Evolutionary conservation across 2,797 vertebrate species (phyloP).

Genomic region (Enteromius fasciolatus): DNA sequence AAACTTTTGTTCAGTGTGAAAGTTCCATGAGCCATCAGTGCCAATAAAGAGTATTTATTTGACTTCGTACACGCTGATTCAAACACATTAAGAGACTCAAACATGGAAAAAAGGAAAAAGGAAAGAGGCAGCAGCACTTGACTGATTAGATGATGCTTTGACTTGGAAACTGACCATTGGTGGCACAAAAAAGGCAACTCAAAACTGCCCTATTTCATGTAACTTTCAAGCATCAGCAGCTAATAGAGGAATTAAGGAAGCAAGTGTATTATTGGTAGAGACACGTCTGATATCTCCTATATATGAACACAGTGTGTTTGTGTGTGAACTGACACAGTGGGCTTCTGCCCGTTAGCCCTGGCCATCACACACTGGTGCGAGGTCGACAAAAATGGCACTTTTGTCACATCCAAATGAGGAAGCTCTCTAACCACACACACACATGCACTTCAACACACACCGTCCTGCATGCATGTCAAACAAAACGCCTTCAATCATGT

Average conservation of each 20-base stretch:
- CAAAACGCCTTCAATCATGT: background rate
- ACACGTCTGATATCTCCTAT: background rate
- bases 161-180: conserved; percentile 3
- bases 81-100: background rate
- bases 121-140: background rate
- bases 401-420: conserved; percentile 70
- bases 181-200: conserved; percentile 5
- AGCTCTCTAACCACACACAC: conserved; percentile 65
- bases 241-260: conserved; percentile 43
- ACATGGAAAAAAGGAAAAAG: background rate
- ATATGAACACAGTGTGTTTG: conserved; percentile 21
- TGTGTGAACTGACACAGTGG: background rate
- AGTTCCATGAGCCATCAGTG: background rate
- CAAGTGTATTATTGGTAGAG: conserved; percentile 12
- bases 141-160: background rate
- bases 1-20: background rate
- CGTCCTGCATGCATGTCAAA: background rate
- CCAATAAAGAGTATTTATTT: background rate
- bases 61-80: background rate
- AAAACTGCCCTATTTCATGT: background rate
- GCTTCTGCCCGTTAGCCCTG: conserved; percentile 49
- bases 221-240: conserved; percentile 17
- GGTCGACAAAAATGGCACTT: conserved; percentile 66
- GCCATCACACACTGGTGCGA: conserved; percentile 68
- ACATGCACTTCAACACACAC: conserved; percentile 44